A percentile compares a stretch with the other conserved stretches of the same genome.
Conservation (phyloP, 2,888 invertebrate genomes). For the Oscheius sp. region DNA sequence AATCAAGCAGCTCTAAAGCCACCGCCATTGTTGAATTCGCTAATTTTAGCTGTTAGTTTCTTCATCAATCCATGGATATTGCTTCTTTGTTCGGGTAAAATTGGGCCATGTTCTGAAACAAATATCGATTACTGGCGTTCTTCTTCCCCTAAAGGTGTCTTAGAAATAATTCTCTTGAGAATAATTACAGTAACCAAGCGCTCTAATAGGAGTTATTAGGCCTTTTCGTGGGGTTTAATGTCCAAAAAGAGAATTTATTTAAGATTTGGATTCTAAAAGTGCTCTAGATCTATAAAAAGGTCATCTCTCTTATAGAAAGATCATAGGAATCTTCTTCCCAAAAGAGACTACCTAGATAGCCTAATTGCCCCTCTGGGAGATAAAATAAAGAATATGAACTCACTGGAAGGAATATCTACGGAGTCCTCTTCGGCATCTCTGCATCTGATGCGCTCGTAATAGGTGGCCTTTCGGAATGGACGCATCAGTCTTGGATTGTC, state of each 20-base stretch:
- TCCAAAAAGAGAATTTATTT: no score
- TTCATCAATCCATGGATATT: slow-evolving; percentile 50
- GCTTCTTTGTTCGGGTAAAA: slow-evolving; percentile 13
- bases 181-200: no score
- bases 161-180: no score
- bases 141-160: not conserved
- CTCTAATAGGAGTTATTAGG: no score
- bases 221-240: no score
- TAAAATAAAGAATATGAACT: slow-evolving; percentile 10
- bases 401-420: slow-evolving; percentile 38
- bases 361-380: no score
- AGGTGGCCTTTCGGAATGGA: slow-evolving; percentile 66
- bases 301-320: no score
- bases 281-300: no score
- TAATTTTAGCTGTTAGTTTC: slow-evolving; percentile 62
- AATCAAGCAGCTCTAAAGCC: slow-evolving; percentile 45
- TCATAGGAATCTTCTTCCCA: no score
- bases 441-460: slow-evolving; percentile 69
- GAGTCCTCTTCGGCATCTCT: slow-evolving; percentile 53
- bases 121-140: not conserved
- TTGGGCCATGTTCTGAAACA: not conserved
- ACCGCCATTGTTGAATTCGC: slow-evolving; percentile 59
- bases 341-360: no score
- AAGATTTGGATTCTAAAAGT: no score
- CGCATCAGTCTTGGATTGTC: slow-evolving; percentile 69